phyloP scores from a whole-genome alignment of 2,888 invertebrate species.

The Bursaphelenchus okinawaensis region DNA sequence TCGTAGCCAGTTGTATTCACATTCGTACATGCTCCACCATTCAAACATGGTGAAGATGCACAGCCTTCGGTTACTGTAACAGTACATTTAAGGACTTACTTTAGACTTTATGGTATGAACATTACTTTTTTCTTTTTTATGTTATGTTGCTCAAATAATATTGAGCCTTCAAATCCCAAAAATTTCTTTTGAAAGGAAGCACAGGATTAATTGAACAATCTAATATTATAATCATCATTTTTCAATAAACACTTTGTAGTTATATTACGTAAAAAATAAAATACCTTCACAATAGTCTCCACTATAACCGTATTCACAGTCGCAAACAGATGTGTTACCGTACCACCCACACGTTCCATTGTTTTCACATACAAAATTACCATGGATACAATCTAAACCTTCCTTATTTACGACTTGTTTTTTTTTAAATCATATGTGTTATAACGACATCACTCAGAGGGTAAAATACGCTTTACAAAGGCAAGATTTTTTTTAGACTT shows the following conservation, averaged over 20 bases:
- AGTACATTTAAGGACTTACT: neutral
- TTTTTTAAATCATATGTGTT: too few relatives aligned
- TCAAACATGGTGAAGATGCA: neutral
- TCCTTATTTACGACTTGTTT: too few relatives aligned
- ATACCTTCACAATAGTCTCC: constrained; percentile 10
- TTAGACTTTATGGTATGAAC: neutral
- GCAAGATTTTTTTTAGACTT: too few relatives aligned
- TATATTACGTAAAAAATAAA: neutral
- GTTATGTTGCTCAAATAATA: too few relatives aligned
- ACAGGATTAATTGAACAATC: too few relatives aligned
- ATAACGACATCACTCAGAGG: too few relatives aligned
- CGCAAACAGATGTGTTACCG: neutral
- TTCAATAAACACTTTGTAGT: too few relatives aligned
- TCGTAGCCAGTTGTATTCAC: constrained; percentile 6
- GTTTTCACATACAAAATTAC: constrained; percentile 5
- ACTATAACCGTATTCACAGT: neutral
- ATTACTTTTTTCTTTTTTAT: too few relatives aligned
- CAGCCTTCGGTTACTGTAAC: neutral
- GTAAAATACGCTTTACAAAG: too few relatives aligned
- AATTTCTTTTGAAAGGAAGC: too few relatives aligned
- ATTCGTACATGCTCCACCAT: constrained; percentile 3
- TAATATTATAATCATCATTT: too few relatives aligned
- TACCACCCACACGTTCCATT: constrained; percentile 9
- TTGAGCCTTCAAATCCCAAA: too few relatives aligned
- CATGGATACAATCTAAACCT: constrained; percentile 8